phyloP scores from a whole-genome alignment of 1,140 invertebrate species.

The Vanessa atalanta region DNA sequence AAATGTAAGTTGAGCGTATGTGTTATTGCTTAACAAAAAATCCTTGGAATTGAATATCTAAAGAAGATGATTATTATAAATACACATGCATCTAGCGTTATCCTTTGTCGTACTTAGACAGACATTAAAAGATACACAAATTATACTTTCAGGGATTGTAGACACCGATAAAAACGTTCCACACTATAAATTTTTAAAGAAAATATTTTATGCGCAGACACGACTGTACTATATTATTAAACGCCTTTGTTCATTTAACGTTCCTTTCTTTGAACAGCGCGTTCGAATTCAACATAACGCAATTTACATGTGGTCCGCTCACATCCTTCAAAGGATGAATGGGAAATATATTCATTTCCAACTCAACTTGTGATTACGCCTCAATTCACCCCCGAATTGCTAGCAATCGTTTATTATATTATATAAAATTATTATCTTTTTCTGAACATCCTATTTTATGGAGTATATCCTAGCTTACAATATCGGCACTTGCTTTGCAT shows the following conservation, averaged over 20 bases:
- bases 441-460: background rate
- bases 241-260: background rate
- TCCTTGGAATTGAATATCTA: too few relatives aligned
- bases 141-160: too few relatives aligned
- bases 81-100: too few relatives aligned
- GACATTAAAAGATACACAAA: too few relatives aligned
- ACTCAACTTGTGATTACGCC: constrained; percentile 31
- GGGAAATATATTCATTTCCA: constrained; percentile 37
- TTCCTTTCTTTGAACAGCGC: constrained; percentile 6
- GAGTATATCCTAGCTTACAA: too few relatives aligned
- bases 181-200: background rate
- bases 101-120: too few relatives aligned
- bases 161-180: too few relatives aligned
- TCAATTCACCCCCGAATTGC: constrained; percentile 25
- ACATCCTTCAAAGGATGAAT: constrained; percentile 21
- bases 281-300: constrained; percentile 11
- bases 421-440: constrained; percentile 26
- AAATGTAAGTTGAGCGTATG: too few relatives aligned
- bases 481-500: too few relatives aligned
- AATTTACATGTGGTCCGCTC: constrained; percentile 30
- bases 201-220: background rate
- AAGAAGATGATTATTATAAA: too few relatives aligned
- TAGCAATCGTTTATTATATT: constrained; percentile 23
- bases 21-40: too few relatives aligned
- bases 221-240: background rate